These are phyloP conservation scores for Drosophila guanche DNA, from an alignment of 1,140 invertebrate species.

Conservation along the genomic window DNA sequence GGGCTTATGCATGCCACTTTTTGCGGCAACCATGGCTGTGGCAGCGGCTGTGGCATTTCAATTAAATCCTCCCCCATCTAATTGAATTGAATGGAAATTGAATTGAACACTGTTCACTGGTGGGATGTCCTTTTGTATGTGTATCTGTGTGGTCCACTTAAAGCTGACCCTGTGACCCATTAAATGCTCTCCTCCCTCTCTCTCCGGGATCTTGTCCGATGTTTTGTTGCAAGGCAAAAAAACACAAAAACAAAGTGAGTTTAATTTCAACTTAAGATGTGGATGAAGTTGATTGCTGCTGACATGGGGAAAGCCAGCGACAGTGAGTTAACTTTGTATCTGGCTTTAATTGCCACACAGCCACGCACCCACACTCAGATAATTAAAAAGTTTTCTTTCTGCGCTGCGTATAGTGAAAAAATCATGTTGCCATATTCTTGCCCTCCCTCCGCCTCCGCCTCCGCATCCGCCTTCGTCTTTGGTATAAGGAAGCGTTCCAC, in stretches of 20 bases:
- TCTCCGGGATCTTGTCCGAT: too few relatives aligned
- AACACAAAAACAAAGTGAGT: constrained; percentile 40
- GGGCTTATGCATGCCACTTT: constrained; percentile 11
- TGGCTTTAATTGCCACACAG: constrained; percentile 45
- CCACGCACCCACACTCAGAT: constrained; percentile 18
- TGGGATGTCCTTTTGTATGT: constrained; percentile 1
- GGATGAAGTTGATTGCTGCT: constrained; percentile 43
- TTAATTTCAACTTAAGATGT: constrained; percentile 39
- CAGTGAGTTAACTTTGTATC: constrained; percentile 21
- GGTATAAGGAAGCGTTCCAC: constrained; percentile 17
- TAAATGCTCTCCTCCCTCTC: constrained; percentile 5
- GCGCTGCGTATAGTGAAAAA: constrained; percentile 32
- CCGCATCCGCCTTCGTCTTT: constrained; percentile 20
- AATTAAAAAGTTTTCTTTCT: constrained; percentile 43
- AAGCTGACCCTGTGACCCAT: constrained; percentile 59
- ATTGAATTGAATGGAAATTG: constrained; percentile 62
- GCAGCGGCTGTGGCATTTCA: constrained; percentile 37
- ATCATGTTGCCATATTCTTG: constrained; percentile 35
- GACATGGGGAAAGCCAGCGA: constrained; percentile 10
- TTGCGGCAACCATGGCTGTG: background rate
- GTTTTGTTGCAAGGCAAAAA: constrained; percentile 19
- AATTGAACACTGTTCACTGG: constrained; percentile 34
- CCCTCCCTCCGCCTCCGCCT: too few relatives aligned
- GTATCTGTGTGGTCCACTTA: constrained; percentile 24
- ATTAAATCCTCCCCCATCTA: constrained; percentile 52